Percentiles rank a stretch among this genome's conserved stretches.
These are phyloP conservation scores for Leptothorax acervorum DNA, from an alignment of 2,888 invertebrate species.

Conservation along the genomic window DNA sequence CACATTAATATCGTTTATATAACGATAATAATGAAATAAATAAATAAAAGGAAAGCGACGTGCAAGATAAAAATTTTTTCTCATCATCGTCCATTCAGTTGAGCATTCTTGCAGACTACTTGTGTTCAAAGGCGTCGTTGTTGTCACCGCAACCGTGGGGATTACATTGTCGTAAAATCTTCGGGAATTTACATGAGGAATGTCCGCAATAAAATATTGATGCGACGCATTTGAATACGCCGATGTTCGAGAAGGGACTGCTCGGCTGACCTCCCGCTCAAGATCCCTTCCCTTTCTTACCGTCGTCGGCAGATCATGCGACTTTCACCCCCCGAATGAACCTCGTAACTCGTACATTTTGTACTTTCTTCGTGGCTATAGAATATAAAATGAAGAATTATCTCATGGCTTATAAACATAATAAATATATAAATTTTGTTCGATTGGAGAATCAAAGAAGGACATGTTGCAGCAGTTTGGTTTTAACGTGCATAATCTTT, in stretches of 20 bases:
- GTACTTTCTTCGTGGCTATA: neutral
- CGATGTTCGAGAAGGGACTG: conserved; percentile 55
- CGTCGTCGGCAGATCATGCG: conserved; percentile 20
- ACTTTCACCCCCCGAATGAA: conserved; percentile 34
- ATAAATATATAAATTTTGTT: neutral
- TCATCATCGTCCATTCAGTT: conserved; percentile 62
- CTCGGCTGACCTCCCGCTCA: conserved; percentile 63
- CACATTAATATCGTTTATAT: conserved; percentile 50
- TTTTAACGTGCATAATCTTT: neutral
- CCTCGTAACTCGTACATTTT: conserved; percentile 22
- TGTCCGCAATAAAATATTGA: conserved; percentile 82
- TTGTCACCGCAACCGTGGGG: conserved; percentile 75
- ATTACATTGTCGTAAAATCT: conserved; percentile 84
- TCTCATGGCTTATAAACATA: conserved; percentile 1
- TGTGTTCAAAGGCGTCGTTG: conserved; percentile 61
- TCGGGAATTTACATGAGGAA: conserved; percentile 82
- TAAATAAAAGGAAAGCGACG: conserved; percentile 43
- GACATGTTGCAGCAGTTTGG: neutral
- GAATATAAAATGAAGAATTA: conserved; percentile 15
- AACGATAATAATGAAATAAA: conserved; percentile 35
- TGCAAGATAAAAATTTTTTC: conserved; percentile 65
- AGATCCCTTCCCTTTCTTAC: conserved; percentile 30
- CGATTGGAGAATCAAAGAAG: neutral
- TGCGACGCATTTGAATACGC: conserved; percentile 77
- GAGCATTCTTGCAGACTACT: conserved; percentile 55